These are phyloP conservation scores for Popillia japonica DNA, from an alignment of 1,140 invertebrate species.

Conservation along the genomic window DNA sequence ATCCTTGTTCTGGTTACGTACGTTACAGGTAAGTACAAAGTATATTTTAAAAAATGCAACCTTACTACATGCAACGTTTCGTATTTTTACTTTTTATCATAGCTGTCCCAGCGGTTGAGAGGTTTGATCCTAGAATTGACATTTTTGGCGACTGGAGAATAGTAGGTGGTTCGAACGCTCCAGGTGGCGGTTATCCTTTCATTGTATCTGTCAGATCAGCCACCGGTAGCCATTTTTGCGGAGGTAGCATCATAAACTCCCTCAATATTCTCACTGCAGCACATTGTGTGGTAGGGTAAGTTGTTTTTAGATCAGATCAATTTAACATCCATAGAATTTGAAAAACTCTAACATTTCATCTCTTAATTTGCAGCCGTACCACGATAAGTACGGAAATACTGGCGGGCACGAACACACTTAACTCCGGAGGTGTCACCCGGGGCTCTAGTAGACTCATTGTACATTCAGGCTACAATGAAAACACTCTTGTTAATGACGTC, in stretches of 20 bases:
- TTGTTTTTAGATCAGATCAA: no score
- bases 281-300: constrained; percentile 47
- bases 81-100: background rate
- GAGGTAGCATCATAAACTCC: constrained; percentile 34
- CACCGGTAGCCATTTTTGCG: constrained; percentile 39
- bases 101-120: background rate
- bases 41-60: background rate
- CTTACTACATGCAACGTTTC: background rate
- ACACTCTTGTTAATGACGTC: constrained; percentile 61
- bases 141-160: no score
- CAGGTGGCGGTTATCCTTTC: constrained; percentile 58
- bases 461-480: constrained; percentile 20
- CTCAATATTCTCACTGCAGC: constrained; percentile 43
- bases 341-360: no score
- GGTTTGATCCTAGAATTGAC: constrained; percentile 16
- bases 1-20: no score
- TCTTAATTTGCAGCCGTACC: background rate
- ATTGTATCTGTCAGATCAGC: constrained; percentile 59
- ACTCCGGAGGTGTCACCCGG: constrained; percentile 25
- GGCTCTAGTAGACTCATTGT: background rate
- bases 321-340: no score
- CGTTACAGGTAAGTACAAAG: no score
- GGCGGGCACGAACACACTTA: constrained; percentile 33
- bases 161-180: no score
- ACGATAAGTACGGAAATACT: background rate